These are phyloP conservation scores for Montipora efflorescens DNA, from an alignment of 64 coral and sea anemone species.

Conservation along the genomic window DNA sequence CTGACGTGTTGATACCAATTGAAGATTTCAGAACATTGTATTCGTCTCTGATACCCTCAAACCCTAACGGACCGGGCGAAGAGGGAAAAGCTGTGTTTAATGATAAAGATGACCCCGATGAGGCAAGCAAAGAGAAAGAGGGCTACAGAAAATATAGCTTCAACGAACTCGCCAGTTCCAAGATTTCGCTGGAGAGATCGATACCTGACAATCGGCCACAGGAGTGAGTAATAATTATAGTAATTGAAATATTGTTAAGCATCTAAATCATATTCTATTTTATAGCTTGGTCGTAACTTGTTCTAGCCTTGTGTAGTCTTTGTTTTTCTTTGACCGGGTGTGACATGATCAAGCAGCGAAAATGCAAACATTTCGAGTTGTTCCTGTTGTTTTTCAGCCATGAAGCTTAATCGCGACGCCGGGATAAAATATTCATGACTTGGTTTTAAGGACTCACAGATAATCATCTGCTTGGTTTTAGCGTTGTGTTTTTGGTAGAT, in stretches of 20 bases:
- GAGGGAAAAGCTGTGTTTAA: slow-evolving; percentile 73
- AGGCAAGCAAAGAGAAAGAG: slow-evolving; percentile 61
- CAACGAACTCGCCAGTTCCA: slow-evolving; percentile 91
- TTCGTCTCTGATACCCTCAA: slow-evolving; percentile 51
- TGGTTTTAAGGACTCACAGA: slow-evolving; percentile 10
- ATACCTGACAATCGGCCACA: slow-evolving; percentile 92
- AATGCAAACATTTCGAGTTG: background rate
- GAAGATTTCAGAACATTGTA: slow-evolving; percentile 77
- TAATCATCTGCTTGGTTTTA: background rate
- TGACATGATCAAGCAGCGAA: slow-evolving; percentile 10
- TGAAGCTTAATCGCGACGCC: background rate
- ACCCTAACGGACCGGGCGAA: slow-evolving; percentile 59
- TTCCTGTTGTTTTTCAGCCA: slow-evolving; percentile 5
- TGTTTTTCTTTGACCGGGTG: background rate
- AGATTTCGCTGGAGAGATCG: slow-evolving; percentile 79
- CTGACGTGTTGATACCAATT: slow-evolving; percentile 36
- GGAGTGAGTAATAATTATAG: slow-evolving; percentile 80
- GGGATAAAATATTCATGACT: slow-evolving; percentile 24
- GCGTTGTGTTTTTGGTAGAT: background rate
- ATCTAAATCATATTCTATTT: background rate
- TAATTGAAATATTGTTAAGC: background rate
- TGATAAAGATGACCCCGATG: slow-evolving; percentile 9
- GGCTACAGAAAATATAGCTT: slow-evolving; percentile 88
- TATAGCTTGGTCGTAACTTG: background rate
- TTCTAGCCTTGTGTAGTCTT: background rate